These are phyloP conservation scores for Pterophyllum scalare DNA, from an alignment of 2,113 vertebrate species.

Conservation along the genomic window DNA sequence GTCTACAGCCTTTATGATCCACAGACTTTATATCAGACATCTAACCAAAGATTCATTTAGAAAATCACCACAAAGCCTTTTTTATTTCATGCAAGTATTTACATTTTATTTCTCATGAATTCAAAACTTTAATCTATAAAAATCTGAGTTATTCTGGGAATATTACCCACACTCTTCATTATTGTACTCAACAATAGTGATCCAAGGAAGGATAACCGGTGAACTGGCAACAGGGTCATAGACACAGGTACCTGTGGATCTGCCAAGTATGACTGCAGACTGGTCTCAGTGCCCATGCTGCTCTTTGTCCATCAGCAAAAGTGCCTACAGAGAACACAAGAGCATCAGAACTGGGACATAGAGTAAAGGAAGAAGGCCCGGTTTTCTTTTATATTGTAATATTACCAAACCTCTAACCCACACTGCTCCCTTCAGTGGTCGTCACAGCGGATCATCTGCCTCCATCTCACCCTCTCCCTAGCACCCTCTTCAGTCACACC, in stretches of 20 bases:
- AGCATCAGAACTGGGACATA: not conserved
- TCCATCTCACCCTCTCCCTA: no score
- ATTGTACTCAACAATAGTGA: not conserved
- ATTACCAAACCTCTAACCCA: not conserved
- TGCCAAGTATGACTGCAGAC: no score
- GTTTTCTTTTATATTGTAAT: not conserved
- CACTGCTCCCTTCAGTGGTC: not conserved
- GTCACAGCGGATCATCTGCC: not conserved
- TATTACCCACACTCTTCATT: not conserved
- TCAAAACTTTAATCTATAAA: not conserved
- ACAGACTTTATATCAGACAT: not conserved
- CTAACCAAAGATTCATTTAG: not conserved
- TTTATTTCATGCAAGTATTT: not conserved
- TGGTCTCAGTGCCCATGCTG: not conserved
- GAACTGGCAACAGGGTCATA: not conserved
- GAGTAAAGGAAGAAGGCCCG: not conserved
- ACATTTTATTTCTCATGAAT: not conserved
- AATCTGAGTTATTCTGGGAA: not conserved
- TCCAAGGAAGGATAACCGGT: fast-evolving
- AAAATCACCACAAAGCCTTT: not conserved
- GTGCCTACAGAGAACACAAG: not conserved
- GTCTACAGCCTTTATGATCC: fast-evolving
- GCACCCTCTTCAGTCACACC: no score
- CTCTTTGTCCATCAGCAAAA: not conserved
- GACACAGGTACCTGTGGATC: not conserved